Percentiles rank a stretch among this genome's conserved stretches.
Conservation (phyloP, 64 coral and sea anemone genomes). For the Stichodactyla mertensii region DNA sequence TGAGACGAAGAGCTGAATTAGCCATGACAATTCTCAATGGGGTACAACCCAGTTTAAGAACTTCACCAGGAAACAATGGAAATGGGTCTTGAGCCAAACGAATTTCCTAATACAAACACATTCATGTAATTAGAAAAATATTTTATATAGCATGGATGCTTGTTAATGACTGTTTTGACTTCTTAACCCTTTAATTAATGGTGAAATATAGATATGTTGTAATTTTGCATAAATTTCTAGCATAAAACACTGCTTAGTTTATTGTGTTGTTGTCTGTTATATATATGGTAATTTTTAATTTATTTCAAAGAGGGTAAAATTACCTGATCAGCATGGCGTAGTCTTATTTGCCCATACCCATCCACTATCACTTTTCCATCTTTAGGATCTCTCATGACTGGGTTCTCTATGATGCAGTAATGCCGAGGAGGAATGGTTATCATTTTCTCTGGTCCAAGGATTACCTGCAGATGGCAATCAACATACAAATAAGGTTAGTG, state of each 20-base stretch:
- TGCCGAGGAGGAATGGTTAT: slow-evolving; percentile 90
- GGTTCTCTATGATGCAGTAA: slow-evolving; percentile 93
- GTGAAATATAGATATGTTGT: no score
- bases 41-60: slow-evolving; percentile 69
- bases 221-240: no score
- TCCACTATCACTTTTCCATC: slow-evolving; percentile 62
- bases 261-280: no score
- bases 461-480: slow-evolving; percentile 35
- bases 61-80: slow-evolving; percentile 88
- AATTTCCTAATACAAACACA: slow-evolving; percentile 63
- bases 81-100: slow-evolving; percentile 95
- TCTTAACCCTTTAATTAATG: neutral
- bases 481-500: neutral
- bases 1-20: slow-evolving; percentile 77
- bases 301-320: neutral
- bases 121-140: neutral
- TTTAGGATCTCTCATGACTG: slow-evolving; percentile 67
- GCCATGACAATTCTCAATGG: slow-evolving; percentile 80
- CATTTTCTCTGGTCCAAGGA: slow-evolving; percentile 97
- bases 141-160: neutral
- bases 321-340: slow-evolving; percentile 72
- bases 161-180: neutral
- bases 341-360: slow-evolving; percentile 77
- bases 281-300: neutral
- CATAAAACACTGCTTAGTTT: no score